phyloP scores from a whole-genome alignment of 2,888 invertebrate species.

The Resseliella maxima region DNA sequence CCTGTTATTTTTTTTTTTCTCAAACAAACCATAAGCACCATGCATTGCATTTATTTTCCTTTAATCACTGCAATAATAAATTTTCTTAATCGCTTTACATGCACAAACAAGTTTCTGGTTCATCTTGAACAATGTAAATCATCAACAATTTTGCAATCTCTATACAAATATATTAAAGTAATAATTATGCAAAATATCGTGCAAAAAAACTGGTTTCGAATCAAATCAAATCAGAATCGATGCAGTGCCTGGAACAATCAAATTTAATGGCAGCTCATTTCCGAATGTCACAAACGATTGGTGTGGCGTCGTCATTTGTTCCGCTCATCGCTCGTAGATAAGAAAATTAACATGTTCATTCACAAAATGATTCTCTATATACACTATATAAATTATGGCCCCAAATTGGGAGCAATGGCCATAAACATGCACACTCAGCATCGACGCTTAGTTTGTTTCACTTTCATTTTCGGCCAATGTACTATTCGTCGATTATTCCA shows the following conservation, averaged over 20 bases:
- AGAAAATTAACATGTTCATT: constrained; percentile 19
- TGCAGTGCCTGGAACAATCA: background rate
- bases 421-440: constrained; percentile 12
- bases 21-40: background rate
- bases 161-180: background rate
- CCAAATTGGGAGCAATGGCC: constrained; percentile 39
- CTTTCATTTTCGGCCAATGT: constrained; percentile 16
- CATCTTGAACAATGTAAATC: background rate
- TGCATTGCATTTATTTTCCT: constrained; percentile 9
- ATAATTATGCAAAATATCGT: background rate
- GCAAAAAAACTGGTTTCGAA: background rate
- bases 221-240: background rate
- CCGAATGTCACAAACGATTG: background rate
- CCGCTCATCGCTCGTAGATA: constrained; percentile 1
- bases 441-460: background rate
- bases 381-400: background rate
- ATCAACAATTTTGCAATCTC: background rate
- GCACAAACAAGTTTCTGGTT: constrained; percentile 3
- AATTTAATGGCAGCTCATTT: constrained; percentile 47
- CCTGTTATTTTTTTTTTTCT: background rate
- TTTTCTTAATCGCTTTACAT: constrained; percentile 11
- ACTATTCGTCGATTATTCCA: constrained; percentile 18
- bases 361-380: background rate
- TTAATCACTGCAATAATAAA: constrained; percentile 41
- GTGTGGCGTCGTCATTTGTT: background rate